Evolutionary conservation across 2,888 invertebrate genomes (phyloP), one percentile per base, ranked within the genome.

Genomic region (Drepana falcataria): DNA sequence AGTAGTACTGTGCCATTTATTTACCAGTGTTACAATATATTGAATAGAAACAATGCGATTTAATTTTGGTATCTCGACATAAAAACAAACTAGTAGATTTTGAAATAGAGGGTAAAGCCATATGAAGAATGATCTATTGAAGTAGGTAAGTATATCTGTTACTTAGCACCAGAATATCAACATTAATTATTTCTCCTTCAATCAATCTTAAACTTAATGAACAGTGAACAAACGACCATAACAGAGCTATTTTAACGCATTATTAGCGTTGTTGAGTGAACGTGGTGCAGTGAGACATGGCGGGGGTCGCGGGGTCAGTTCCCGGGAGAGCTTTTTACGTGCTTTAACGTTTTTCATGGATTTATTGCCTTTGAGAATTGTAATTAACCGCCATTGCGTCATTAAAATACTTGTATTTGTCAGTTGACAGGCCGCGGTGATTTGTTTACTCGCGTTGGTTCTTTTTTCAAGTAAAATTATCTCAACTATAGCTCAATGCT

Each of bases 351-450:
- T 69, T 79, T 79, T 76, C 69, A 57, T 65, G 66, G 68, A 83
- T 84, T 82, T 81, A 81, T 83, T 64, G 64, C 59, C 68, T 66
- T 72, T 69, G 77, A 80, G 82, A 79, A 75, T 78, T 73, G 85
- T 84, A 86, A 85, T 84, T 82, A 79, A 78, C 69, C 73, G 66
- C 71, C 73, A 66, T 73, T 67, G 78, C 74, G 79, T 89, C 89
- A 87, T 91, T 90, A 91, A 90, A 84, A 89, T 89, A 81, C 71
- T 83, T 81, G 73, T 71, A 82, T 87, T 87, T 78, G 85, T 85
- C 71, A 65, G 68, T 62, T 76, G 84, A 83, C 85, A 80, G 70
- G 66, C 47, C 55, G 54, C 61, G 59, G 81, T 87, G 84, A 88
- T 89, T 89, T 87, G 84, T 87, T 81, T 70, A 66, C 77, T 63